Conservation (phyloP, 2,797 vertebrate species). For the Lithobates pipiens region DNA sequence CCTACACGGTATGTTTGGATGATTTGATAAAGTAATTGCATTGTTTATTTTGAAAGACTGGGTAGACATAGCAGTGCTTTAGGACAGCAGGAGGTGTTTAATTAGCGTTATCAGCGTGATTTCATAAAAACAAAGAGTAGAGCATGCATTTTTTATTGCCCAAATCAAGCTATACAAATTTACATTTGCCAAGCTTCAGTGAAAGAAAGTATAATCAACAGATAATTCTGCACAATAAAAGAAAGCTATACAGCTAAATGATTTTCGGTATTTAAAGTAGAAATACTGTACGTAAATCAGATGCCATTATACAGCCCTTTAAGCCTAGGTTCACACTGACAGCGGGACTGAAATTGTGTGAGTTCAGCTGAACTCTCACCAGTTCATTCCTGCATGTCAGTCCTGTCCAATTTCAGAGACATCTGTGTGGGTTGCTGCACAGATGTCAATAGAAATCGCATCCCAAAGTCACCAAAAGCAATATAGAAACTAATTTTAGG, state of each 20-base stretch:
- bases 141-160: conserved; percentile 15
- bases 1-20: background rate
- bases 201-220: background rate
- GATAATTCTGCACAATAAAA: background rate
- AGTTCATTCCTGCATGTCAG: no score
- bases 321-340: no score
- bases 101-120: conserved; percentile 40
- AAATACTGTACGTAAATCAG: background rate
- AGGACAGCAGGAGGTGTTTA: conserved; percentile 28
- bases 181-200: background rate
- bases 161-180: background rate
- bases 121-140: conserved; percentile 4
- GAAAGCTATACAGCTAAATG: background rate
- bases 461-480: no score
- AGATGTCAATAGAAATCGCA: no score
- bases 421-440: no score
- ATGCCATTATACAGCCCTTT: background rate
- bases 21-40: conserved; percentile 31
- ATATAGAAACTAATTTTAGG: no score
- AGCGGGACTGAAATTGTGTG: no score
- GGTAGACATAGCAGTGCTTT: background rate
- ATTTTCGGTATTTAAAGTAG: background rate
- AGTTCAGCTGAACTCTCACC: no score
- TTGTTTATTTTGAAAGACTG: conserved; percentile 8
- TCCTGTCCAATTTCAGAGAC: no score